Percentiles rank a stretch among this genome's conserved stretches.
These are phyloP conservation scores for Chrysocyon brachyurus DNA, from an alignment of 2,797 vertebrate genomes.

Conservation along the genomic window DNA sequence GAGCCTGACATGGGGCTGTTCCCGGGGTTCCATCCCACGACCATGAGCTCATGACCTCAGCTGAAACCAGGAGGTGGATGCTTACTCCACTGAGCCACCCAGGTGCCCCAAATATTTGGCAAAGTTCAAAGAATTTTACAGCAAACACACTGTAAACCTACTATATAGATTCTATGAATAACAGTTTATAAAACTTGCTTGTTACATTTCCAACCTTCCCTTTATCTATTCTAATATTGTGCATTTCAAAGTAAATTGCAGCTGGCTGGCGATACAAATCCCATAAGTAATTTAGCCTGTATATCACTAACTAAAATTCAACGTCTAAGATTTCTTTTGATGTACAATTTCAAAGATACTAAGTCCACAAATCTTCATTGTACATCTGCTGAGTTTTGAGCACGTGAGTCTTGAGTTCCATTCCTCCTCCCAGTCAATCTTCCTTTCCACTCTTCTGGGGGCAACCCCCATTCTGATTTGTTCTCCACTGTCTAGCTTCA, in stretches of 20 bases:
- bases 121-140: constrained; percentile 47
- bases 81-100: not conserved
- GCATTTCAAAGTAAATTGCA: constrained; percentile 28
- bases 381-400: not conserved
- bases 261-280: not conserved
- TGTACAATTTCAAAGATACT: not conserved
- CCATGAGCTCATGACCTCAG: not conserved
- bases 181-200: constrained; percentile 30
- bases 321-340: constrained; percentile 34
- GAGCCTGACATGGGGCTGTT: not conserved
- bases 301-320: constrained; percentile 5
- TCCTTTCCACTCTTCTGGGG: not conserved
- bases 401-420: not conserved
- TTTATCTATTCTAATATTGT: not conserved
- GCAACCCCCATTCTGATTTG: not conserved
- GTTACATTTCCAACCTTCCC: not conserved
- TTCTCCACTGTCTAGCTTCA: not conserved
- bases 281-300: constrained; percentile 22
- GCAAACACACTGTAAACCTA: not conserved
- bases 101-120: not conserved
- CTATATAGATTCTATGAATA: not conserved
- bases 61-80: not conserved
- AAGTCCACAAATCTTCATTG: not conserved
- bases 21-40: not conserved
- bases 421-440: not conserved